These are phyloP conservation scores for Himalopsyche phryganea DNA, from an alignment of 1,140 invertebrate genomes.

Conservation along the genomic window DNA sequence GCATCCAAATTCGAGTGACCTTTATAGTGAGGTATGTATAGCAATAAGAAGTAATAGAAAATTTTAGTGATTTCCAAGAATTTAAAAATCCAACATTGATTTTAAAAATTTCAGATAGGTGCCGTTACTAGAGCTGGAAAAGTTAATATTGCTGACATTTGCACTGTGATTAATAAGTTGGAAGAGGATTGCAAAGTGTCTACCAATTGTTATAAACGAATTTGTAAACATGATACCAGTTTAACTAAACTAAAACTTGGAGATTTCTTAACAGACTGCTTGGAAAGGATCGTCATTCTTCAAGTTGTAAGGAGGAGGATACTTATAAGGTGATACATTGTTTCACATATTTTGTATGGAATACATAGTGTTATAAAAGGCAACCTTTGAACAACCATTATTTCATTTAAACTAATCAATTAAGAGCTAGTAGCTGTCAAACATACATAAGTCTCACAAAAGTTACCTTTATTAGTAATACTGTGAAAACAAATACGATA, in stretches of 20 bases:
- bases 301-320: constrained; percentile 87
- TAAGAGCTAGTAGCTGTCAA: neutral
- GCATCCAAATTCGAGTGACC: constrained; percentile 89
- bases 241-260: constrained; percentile 90
- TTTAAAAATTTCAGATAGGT: constrained; percentile 62
- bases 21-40: constrained; percentile 87
- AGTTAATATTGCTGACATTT: constrained; percentile 88
- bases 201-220: constrained; percentile 95
- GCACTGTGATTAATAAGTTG: constrained; percentile 79
- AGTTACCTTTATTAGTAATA: neutral
- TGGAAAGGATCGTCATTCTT: constrained; percentile 93
- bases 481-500: neutral
- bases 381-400: neutral
- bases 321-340: constrained; percentile 70
- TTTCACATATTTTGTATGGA: constrained; percentile 1
- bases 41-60: neutral
- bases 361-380: constrained; percentile 12
- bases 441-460: neutral
- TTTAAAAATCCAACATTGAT: neutral
- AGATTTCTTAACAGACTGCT: constrained; percentile 94
- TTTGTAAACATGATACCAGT: constrained; percentile 92
- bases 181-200: constrained; percentile 96
- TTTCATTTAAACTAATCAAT: neutral
- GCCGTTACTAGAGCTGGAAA: constrained; percentile 90
- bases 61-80: constrained; percentile 1